Evolutionary conservation across 2,888 invertebrate species (phyloP).

Genomic region (Tenodera sinensis): DNA sequence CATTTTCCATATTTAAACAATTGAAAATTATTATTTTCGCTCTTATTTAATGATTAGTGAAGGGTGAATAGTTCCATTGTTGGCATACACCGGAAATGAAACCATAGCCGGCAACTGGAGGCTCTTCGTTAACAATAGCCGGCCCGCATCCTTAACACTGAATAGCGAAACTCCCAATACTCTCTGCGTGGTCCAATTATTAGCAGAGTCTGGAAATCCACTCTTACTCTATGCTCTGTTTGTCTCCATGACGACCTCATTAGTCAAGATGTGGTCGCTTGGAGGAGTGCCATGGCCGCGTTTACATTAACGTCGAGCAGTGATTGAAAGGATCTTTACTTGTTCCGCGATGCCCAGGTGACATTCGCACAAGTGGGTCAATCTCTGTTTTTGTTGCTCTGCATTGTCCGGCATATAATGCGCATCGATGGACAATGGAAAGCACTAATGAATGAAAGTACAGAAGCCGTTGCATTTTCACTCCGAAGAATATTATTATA

Average conservation of each 20-base stretch:
- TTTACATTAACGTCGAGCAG: background rate
- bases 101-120: no score
- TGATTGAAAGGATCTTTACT: background rate
- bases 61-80: no score
- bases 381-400: no score
- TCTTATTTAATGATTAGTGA: no score
- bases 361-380: background rate
- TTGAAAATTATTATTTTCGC: no score
- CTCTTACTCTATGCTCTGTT: conserved; percentile 17
- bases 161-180: background rate
- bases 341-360: background rate
- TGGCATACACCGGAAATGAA: no score
- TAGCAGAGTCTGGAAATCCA: background rate
- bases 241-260: conserved; percentile 4
- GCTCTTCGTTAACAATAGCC: background rate
- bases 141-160: background rate
- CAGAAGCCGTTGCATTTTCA: no score
- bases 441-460: no score
- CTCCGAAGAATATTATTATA: no score
- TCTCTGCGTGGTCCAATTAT: conserved; percentile 1
- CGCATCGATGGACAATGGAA: no score
- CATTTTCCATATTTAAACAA: no score
- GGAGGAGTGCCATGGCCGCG: conserved; percentile 9
- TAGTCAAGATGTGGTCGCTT: background rate
- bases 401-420: no score